Percentiles rank a stretch among this genome's conserved stretches.
These are phyloP conservation scores for Epistrophe eligans DNA, from an alignment of 2,888 invertebrate genomes.

Conservation along the genomic window DNA sequence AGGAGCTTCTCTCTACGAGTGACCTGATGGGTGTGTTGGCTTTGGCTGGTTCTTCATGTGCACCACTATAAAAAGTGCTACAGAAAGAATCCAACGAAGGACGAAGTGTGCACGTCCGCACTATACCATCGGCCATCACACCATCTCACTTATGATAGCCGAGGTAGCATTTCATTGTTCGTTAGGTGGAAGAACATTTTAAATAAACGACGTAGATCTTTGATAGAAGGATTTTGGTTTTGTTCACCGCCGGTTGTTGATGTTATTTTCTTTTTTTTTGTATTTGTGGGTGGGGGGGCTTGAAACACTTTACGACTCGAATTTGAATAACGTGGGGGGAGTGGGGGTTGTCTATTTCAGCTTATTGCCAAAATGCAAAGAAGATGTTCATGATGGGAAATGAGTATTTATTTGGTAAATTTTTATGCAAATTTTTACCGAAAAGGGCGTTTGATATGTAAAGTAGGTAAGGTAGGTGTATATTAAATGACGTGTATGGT, in stretches of 20 bases:
- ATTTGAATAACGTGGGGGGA: slow-evolving; percentile 2
- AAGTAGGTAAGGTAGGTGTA: neutral
- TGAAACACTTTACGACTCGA: slow-evolving; percentile 32
- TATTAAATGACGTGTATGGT: slow-evolving; percentile 2
- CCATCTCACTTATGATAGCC: slow-evolving; percentile 45
- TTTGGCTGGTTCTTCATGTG: slow-evolving; percentile 16
- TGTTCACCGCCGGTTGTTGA: slow-evolving; percentile 14
- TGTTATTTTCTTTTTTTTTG: slow-evolving; percentile 17
- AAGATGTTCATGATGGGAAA: slow-evolving; percentile 38
- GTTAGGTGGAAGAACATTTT: slow-evolving; percentile 73
- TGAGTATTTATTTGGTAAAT: slow-evolving; percentile 42
- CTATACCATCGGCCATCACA: neutral
- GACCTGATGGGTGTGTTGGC: neutral
- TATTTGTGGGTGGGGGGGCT: neutral
- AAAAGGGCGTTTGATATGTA: slow-evolving; percentile 39
- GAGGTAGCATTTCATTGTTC: slow-evolving; percentile 68
- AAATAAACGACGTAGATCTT: slow-evolving; percentile 72
- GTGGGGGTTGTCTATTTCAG: slow-evolving; percentile 38
- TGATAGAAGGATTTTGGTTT: slow-evolving; percentile 54
- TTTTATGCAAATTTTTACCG: slow-evolving; percentile 47
- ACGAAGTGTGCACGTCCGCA: slow-evolving; percentile 62
- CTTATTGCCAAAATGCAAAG: slow-evolving; percentile 45
- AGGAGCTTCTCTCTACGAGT: slow-evolving; percentile 38
- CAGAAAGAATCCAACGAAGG: slow-evolving; percentile 27
- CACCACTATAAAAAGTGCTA: slow-evolving; percentile 56